Conservation (phyloP, 2,888 invertebrate genomes). For the Agapetus fuscipes region DNA sequence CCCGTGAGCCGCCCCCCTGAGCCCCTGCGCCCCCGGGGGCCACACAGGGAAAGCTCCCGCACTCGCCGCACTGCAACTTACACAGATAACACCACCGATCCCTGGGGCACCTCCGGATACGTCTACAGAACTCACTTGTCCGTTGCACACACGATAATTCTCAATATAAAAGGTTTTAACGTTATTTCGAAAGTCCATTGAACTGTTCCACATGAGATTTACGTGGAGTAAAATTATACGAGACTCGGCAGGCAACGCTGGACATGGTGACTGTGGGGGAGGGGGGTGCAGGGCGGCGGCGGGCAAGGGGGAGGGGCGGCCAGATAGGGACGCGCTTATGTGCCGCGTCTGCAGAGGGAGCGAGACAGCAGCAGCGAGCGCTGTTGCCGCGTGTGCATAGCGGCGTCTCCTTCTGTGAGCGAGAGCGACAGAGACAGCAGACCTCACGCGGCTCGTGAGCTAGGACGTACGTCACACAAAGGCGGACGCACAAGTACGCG, state of each 20-base stretch:
- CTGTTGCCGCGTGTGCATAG: neutral
- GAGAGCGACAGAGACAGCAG: too few species aligned
- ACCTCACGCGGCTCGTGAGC: too few species aligned
- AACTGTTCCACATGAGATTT: constrained; percentile 48
- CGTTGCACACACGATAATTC: constrained; percentile 10
- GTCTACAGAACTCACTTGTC: neutral
- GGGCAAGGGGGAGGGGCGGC: constrained; percentile 14
- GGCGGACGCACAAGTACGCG: too few species aligned
- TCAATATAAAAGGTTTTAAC: constrained; percentile 16
- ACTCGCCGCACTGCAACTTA: constrained; percentile 22
- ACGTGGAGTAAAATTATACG: constrained; percentile 49
- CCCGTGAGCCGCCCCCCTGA: too few species aligned
- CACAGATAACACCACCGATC: constrained; percentile 29
- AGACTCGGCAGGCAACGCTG: constrained; percentile 47
- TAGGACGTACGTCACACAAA: too few species aligned
- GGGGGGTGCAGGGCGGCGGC: constrained; percentile 8
- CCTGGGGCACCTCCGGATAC: constrained; percentile 26
- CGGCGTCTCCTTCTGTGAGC: too few species aligned
- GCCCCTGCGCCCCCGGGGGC: too few species aligned
- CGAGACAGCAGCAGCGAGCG: neutral
- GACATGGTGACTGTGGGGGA: constrained; percentile 8
- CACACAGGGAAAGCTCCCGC: constrained; percentile 2
- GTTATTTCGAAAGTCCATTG: constrained; percentile 38
- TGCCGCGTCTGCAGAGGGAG: neutral
- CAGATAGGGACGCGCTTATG: constrained; percentile 13